A percentile compares a stretch with the other conserved stretches of the same genome.
Conservation (phyloP, 2,888 invertebrate species). For the Scaptomyza reducta region DNA sequence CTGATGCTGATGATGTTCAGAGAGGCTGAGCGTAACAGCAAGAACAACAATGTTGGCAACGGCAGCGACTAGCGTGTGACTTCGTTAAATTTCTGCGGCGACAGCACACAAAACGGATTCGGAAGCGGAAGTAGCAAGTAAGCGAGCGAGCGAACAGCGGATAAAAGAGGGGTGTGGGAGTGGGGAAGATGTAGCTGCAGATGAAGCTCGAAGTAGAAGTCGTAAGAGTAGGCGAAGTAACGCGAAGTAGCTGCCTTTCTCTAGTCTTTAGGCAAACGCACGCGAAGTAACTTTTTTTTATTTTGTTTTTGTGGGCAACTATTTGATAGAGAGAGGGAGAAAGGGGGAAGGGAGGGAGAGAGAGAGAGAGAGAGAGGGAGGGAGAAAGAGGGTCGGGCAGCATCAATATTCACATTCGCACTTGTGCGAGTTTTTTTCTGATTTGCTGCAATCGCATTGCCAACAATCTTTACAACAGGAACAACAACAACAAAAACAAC, state of each 20-base stretch:
- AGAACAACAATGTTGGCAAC: constrained; percentile 34
- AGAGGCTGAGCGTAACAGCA: constrained; percentile 13
- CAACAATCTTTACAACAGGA: constrained; percentile 61
- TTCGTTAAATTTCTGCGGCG: constrained; percentile 81
- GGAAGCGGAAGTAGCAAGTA: constrained; percentile 80
- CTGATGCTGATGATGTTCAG: constrained; percentile 29
- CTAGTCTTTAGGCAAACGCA: constrained; percentile 26
- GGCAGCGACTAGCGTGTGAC: constrained; percentile 72
- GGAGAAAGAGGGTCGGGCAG: not conserved
- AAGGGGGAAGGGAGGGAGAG: not conserved
- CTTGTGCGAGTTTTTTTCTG: constrained; percentile 79
- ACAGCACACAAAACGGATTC: constrained; percentile 80
- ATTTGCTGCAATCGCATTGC: constrained; percentile 72
- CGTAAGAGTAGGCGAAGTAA: constrained; percentile 65
- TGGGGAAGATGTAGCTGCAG: constrained; percentile 1
- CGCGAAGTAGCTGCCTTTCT: constrained; percentile 63
- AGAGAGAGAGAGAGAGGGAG: not conserved
- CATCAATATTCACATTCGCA: constrained; percentile 81
- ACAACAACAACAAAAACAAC: constrained; percentile 39
- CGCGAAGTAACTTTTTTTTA: constrained; percentile 2
- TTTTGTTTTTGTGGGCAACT: constrained; percentile 36
- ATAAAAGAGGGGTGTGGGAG: not conserved
- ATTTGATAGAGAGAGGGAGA: not conserved
- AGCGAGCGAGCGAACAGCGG: constrained; percentile 47
- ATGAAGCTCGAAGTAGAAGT: constrained; percentile 6